A percentile compares a stretch with the other conserved stretches of the same genome.
Conservation (phyloP, 2,113 vertebrate genomes). For the Pogona vitticeps region DNA sequence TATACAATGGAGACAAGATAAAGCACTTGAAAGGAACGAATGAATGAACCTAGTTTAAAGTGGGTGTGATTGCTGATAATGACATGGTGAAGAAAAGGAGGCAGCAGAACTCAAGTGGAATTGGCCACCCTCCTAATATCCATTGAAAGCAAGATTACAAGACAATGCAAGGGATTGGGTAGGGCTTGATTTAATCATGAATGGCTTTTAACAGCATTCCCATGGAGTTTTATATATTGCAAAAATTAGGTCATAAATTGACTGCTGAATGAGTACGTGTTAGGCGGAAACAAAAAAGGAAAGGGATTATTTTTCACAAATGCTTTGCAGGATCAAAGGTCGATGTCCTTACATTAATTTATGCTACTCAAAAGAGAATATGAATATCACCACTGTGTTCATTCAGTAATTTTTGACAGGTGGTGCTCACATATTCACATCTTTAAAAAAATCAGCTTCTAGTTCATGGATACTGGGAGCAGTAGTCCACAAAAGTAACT, state of each 20-base stretch:
- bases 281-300: neutral
- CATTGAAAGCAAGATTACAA: neutral
- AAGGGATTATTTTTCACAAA: neutral
- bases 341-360: no score
- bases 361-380: no score
- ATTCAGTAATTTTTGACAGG: no score
- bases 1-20: constrained; percentile 29
- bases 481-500: no score
- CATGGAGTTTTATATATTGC: neutral
- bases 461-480: no score
- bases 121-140: neutral
- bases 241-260: neutral
- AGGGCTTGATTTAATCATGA: neutral
- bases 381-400: no score
- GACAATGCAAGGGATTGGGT: neutral
- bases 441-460: no score
- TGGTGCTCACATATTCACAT: no score
- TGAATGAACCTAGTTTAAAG: neutral
- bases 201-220: neutral
- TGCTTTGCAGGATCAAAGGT: neutral
- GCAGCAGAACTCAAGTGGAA: constrained; percentile 11
- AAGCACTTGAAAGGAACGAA: constrained; percentile 23
- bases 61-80: constrained; percentile 21
- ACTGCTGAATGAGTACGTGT: neutral
- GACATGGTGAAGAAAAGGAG: neutral